Conservation (phyloP, 2,113 vertebrate species). For the Oryzias curvinotus region DNA sequence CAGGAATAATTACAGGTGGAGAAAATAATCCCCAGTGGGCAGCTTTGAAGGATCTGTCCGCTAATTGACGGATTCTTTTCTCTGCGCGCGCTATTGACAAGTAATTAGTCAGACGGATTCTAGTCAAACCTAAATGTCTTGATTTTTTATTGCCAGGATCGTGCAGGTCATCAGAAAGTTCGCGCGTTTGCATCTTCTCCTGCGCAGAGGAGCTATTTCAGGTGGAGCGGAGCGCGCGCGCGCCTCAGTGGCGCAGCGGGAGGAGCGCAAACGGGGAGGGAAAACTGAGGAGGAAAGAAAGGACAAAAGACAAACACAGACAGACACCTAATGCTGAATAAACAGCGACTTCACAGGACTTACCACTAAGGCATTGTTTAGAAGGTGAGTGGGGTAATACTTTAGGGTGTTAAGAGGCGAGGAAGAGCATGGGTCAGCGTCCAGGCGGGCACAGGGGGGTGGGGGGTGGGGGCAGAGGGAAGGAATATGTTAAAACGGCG, state of each 20-base stretch:
- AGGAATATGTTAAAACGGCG: conserved; percentile 75
- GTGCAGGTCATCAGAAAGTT: no score
- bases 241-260: conserved; percentile 11
- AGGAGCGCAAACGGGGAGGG: conserved; percentile 17
- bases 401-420: conserved; percentile 76
- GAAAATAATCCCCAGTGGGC: no score
- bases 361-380: conserved; percentile 81
- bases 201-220: neutral
- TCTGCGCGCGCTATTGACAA: no score
- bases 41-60: no score
- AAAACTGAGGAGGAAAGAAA: conserved; percentile 20
- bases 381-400: conserved; percentile 79
- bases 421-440: conserved; percentile 75
- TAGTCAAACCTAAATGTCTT: no score
- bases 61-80: no score
- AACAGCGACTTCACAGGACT: conserved; percentile 71
- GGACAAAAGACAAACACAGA: conserved; percentile 34
- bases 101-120: no score
- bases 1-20: no score
- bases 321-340: conserved; percentile 64
- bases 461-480: conserved; percentile 63
- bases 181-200: no score
- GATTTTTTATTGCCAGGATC: no score
- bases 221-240: conserved; percentile 26
- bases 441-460: conserved; percentile 70